Percentiles rank a stretch among this genome's conserved stretches.
Evolutionary conservation across 1,140 invertebrate species (phyloP).

Genomic region (Anastrepha obliqua): DNA sequence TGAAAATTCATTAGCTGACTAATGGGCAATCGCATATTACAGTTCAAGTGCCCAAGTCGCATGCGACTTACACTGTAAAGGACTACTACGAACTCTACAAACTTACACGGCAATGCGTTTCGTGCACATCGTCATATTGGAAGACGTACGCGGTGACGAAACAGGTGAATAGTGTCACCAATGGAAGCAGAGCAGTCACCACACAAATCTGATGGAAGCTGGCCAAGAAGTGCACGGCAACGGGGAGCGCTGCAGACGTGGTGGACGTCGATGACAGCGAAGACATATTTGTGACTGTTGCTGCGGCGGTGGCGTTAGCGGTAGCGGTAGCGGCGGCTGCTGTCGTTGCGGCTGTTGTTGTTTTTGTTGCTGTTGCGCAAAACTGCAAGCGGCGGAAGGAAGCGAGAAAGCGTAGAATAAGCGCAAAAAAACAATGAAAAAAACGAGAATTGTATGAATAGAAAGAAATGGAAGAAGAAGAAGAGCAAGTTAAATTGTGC

Average conservation of each 20-base stretch:
- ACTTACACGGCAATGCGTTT: conserved; percentile 92
- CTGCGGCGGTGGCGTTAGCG: neutral
- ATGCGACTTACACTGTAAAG: too few relatives aligned
- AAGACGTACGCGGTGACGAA: conserved; percentile 91
- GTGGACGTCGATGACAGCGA: neutral
- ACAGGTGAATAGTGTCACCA: conserved; percentile 87
- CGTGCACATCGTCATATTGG: conserved; percentile 92
- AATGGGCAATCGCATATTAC: too few relatives aligned
- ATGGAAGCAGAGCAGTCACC: conserved; percentile 86
- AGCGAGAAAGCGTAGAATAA: neutral
- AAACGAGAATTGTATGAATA: neutral
- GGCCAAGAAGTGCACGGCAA: conserved; percentile 69
- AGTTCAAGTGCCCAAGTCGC: too few relatives aligned
- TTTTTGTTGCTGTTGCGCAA: neutral
- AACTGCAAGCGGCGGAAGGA: conserved; percentile 12
- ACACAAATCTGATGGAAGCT: conserved; percentile 83
- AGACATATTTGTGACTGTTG: conserved; percentile 32
- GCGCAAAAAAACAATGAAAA: neutral
- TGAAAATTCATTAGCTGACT: conserved; percentile 20
- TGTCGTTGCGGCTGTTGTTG: conserved; percentile 24
- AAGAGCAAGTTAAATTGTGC: conserved; percentile 12
- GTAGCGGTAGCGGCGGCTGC: neutral
- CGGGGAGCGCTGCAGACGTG: conserved; percentile 52
- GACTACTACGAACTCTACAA: neutral
- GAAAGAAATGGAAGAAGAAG: neutral